These are phyloP conservation scores for Acrossocheilus fasciatus DNA, from an alignment of 2,797 vertebrate genomes.

Conservation along the genomic window DNA sequence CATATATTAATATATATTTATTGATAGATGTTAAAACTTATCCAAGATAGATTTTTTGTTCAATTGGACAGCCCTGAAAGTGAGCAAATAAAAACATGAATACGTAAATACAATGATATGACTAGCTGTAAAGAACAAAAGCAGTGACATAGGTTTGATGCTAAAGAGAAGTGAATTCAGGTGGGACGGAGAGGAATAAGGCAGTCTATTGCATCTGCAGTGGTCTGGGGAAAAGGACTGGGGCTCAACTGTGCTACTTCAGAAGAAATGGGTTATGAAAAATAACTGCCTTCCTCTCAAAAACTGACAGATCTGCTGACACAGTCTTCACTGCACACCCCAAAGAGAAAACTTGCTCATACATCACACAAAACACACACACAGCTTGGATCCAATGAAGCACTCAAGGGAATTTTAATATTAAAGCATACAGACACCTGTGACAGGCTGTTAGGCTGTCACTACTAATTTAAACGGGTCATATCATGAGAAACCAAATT, in stretches of 20 bases:
- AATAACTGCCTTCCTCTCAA: slow-evolving; percentile 38
- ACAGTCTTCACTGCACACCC: slow-evolving; percentile 28
- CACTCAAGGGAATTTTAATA: slow-evolving; percentile 32
- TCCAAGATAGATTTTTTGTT: background rate
- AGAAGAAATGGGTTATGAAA: slow-evolving; percentile 55
- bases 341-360: slow-evolving; percentile 39
- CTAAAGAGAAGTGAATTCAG: background rate
- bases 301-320: slow-evolving; percentile 58
- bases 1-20: background rate
- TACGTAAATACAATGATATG: background rate
- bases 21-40: background rate
- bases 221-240: slow-evolving; percentile 32
- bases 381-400: background rate
- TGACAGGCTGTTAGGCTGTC: slow-evolving; percentile 6
- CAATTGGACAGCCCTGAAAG: background rate
- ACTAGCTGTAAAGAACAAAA: slow-evolving; percentile 17
- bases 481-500: background rate
- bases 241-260: slow-evolving; percentile 40
- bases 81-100: background rate
- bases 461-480: background rate
- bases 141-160: slow-evolving; percentile 10
- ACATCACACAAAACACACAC: slow-evolving; percentile 20
- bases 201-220: slow-evolving; percentile 22
- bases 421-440: slow-evolving; percentile 27
- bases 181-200: slow-evolving; percentile 14